phyloP scores from a whole-genome alignment of 2,797 vertebrate genomes.

The Phataginus tricuspis region DNA sequence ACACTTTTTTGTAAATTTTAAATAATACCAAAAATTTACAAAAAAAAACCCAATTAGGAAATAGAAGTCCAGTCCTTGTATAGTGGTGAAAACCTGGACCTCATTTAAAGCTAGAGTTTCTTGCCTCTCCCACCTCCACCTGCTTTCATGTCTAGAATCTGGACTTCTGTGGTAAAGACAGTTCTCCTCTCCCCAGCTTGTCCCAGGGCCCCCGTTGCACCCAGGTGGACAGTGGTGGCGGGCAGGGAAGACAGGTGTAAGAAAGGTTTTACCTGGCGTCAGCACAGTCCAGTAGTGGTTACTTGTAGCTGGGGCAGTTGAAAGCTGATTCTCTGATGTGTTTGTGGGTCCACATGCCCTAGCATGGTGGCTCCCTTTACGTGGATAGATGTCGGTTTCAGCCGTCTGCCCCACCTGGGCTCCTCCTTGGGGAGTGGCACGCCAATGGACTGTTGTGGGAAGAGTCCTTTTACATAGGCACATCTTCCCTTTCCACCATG shows the following conservation, averaged over 20 bases:
- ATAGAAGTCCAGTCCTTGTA: not conserved
- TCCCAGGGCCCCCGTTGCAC: not conserved
- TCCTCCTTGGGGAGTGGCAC: not conserved
- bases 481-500: not conserved
- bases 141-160: not conserved
- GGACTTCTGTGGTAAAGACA: not conserved
- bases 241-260: not conserved
- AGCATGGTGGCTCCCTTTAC: no score
- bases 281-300: no score
- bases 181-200: not conserved
- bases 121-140: not conserved
- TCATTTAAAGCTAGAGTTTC: not conserved
- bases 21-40: not conserved
- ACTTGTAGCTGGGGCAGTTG: not conserved
- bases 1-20: not conserved
- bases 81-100: not conserved
- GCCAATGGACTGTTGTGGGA: not conserved
- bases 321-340: not conserved
- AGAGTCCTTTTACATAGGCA: not conserved
- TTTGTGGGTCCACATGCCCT: not conserved
- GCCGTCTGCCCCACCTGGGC: not conserved
- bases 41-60: not conserved
- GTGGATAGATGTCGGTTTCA: not conserved
- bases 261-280: not conserved
- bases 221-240: not conserved